Evolutionary conservation across 1,140 invertebrate genomes (phyloP).

Genomic region (Drosophila lacteicornis): DNA sequence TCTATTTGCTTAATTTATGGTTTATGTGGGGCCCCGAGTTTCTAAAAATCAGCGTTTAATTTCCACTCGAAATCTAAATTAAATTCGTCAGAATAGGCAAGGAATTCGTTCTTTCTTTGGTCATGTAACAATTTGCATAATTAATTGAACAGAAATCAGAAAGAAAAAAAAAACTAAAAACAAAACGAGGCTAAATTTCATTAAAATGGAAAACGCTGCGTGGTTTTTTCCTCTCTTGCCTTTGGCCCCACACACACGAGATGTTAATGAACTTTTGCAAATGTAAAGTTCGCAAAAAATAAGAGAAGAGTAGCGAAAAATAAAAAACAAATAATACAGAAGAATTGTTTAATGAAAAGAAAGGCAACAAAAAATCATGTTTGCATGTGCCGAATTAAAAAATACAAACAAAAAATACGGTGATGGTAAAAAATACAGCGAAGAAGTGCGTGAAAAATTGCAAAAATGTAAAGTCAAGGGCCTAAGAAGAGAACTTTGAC

Average conservation of each 20-base stretch:
- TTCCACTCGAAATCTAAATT: conserved; percentile 44
- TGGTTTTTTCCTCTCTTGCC: conserved; percentile 32
- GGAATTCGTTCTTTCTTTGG: conserved; percentile 11
- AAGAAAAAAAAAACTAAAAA: conserved; percentile 10
- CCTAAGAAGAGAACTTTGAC: conserved; percentile 50
- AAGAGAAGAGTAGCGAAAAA: conserved; percentile 32
- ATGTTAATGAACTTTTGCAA: conserved; percentile 77
- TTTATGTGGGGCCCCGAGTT: conserved; percentile 25
- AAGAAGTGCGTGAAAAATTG: conserved; percentile 62
- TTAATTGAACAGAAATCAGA: conserved; percentile 62
- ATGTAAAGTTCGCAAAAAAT: conserved; percentile 59
- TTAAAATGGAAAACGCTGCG: conserved; percentile 62
- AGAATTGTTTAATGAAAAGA: conserved; percentile 64
- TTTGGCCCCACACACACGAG: conserved; percentile 40
- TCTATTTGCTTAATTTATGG: conserved; percentile 52
- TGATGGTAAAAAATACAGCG: conserved; percentile 27
- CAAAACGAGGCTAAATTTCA: conserved; percentile 54
- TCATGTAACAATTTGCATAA: conserved; percentile 65
- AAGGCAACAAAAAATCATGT: conserved; percentile 61
- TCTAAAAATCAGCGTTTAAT: conserved; percentile 35
- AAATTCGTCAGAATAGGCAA: conserved; percentile 20
- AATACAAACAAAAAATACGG: conserved; percentile 5
- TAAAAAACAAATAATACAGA: conserved; percentile 26
- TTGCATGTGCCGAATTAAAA: conserved; percentile 62
- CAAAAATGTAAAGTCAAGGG: conserved; percentile 59